These are phyloP conservation scores for Anthopleura sola DNA, from an alignment of 64 coral and sea anemone genomes.

Conservation along the genomic window DNA sequence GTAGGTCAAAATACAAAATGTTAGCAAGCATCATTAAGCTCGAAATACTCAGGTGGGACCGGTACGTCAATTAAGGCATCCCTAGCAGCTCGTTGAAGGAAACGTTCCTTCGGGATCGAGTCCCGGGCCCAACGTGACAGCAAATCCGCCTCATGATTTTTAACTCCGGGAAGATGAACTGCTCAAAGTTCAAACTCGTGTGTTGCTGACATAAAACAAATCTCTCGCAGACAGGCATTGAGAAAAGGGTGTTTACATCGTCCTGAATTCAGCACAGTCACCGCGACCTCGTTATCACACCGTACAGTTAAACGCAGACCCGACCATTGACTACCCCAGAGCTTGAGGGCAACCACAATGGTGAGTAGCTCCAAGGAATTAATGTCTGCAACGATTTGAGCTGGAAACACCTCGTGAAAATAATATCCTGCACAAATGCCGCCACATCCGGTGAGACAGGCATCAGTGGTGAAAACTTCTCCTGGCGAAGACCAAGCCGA, in stretches of 20 bases:
- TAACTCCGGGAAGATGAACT: conserved; percentile 19
- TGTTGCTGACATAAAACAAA: conserved; percentile 25
- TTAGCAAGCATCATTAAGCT: conserved; percentile 2
- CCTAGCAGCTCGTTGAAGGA: neutral
- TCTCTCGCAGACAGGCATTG: conserved; percentile 28
- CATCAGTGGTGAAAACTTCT: conserved; percentile 15
- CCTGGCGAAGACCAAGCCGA: conserved; percentile 6
- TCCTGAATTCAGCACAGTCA: conserved; percentile 42
- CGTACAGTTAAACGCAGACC: conserved; percentile 22
- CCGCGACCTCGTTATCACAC: conserved; percentile 39
- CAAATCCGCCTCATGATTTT: conserved; percentile 13
- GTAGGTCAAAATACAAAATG: neutral
- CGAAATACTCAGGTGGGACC: neutral
- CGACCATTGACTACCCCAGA: conserved; percentile 32
- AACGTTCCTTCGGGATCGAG: too few relatives aligned
- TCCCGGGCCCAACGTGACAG: conserved; percentile 28
- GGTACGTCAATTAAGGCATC: neutral
- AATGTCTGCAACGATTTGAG: neutral
- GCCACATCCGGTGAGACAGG: conserved; percentile 25
- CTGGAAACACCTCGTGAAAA: conserved; percentile 27
- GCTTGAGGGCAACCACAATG: conserved; percentile 32
- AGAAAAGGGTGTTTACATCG: conserved; percentile 19
- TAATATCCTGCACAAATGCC: neutral
- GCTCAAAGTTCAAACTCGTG: conserved; percentile 17
- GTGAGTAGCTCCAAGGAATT: conserved; percentile 24